Evolutionary conservation across 2,888 invertebrate genomes (phyloP).

Genomic region (Lordiphosa fenestrarum): DNA sequence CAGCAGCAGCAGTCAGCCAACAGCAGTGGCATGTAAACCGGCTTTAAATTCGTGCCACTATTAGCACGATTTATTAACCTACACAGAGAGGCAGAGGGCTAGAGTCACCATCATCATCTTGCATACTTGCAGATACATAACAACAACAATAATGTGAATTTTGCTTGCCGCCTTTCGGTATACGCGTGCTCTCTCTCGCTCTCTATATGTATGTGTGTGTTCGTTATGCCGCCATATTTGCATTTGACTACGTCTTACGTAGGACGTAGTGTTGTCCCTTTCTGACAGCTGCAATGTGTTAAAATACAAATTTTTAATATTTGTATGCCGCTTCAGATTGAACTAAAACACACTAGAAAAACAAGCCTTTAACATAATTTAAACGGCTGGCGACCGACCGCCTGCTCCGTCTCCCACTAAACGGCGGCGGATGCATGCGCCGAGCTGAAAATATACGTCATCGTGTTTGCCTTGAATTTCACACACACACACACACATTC

Average conservation of each 20-base stretch:
- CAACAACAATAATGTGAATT: conserved; percentile 18
- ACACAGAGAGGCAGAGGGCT: conserved; percentile 4
- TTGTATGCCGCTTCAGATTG: no score
- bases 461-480: conserved; percentile 61
- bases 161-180: conserved; percentile 11
- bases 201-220: conserved; percentile 44
- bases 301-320: conserved; percentile 37
- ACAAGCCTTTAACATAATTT: conserved; percentile 40
- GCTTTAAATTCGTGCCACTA: conserved; percentile 76
- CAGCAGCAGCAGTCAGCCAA: conserved; percentile 11
- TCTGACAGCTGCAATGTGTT: conserved; percentile 30
- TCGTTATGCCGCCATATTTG: conserved; percentile 66
- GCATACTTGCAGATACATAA: conserved; percentile 69
- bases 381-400: conserved; percentile 5
- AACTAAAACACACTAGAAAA: conserved; percentile 21
- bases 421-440: no score
- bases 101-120: conserved; percentile 16
- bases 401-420: conserved; percentile 16
- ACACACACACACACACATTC: conserved; percentile 43
- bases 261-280: conserved; percentile 49
- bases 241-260: conserved; percentile 67
- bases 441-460: conserved; percentile 46
- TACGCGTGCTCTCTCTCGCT: conserved; percentile 14
- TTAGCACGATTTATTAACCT: conserved; percentile 75
- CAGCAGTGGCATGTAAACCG: conserved; percentile 55